Base-by-base conservation (phyloP, 2,888 invertebrate species). In the Strigamia crassipes region DNA sequence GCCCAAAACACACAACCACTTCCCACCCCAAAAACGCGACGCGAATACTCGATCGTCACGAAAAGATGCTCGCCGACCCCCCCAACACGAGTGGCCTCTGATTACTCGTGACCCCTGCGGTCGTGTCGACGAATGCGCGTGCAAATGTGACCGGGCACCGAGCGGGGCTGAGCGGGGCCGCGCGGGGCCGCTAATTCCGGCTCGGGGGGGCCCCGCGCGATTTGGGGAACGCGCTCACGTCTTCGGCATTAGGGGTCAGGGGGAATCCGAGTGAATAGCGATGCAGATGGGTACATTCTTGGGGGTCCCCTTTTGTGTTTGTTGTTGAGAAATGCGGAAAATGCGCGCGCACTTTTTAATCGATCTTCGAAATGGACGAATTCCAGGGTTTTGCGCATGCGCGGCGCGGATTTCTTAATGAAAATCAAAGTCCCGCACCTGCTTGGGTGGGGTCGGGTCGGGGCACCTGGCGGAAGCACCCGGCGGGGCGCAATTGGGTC, bases 241-340 rank as follows among this genome's bases (percentile, higher is more conserved):
- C 27, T 61, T 66, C 12, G 61, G 61, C 61, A 66, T 66, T 66
- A 66, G 61, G 23, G 61, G 61, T 61, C 61, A 61, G 61, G 23
- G 10, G 61, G 21, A 23, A 66, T 66, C 18, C 1, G 18, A 23
- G 61, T 66, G 61, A 66, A 66, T 66, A 8, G 61, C 61, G 18
- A 66, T 66, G 61, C 61, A 66, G 61, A 66, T 66, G 61, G 61
- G 23, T 23, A 23, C 23, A 66, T 66, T 66, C 23, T 66, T 66
- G 61, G 23, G 8, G 61, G 23, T 3, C 27, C 27, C 61, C 61
- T 66, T 66, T 66, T 66, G 61, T 66, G 12, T 66, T 66, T 66
- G 21, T 66, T 66, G 21, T 66, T 18, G 21, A 66, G 61, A 66
- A 66, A 66, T 66, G 61, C 18, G 61, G 61, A 66, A 23, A 66